A percentile compares a stretch with the other conserved stretches of the same genome.
Conservation (phyloP, 2,888 invertebrate species). For the Stenodema calcarata region DNA sequence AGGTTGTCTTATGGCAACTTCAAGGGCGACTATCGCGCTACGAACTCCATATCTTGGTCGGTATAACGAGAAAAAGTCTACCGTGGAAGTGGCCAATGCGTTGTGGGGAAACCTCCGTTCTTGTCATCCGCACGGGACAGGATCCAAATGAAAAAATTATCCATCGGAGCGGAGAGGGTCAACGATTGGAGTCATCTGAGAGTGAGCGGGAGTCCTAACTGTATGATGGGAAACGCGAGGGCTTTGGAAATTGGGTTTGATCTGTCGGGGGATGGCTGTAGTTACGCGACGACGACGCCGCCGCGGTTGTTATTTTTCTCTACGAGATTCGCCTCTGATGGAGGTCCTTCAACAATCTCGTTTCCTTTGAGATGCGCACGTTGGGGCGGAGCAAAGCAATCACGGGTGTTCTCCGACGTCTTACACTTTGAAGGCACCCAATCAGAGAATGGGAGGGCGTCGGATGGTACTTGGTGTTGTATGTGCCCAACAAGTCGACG, state of each 20-base stretch:
- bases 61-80: neutral
- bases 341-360: neutral
- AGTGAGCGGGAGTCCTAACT: neutral
- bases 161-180: conserved; percentile 32
- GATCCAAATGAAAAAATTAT: conserved; percentile 47
- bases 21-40: too few relatives aligned
- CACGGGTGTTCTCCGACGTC: neutral
- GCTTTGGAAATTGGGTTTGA: neutral
- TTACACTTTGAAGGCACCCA: neutral
- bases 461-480: too few relatives aligned
- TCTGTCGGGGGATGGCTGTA: neutral
- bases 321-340: neutral
- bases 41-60: neutral
- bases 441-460: neutral
- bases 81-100: neutral
- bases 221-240: neutral
- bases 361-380: neutral
- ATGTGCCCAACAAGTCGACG: too few relatives aligned
- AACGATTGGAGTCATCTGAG: conserved; percentile 18
- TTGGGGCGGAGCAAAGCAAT: neutral
- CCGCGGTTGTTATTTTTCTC: neutral
- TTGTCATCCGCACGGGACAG: conserved; percentile 39
- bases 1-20: too few relatives aligned
- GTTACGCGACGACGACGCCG: neutral
- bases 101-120: neutral